These are phyloP conservation scores for Mesorhabditis spiculigera DNA, from an alignment of 2,888 invertebrate genomes.

Conservation along the genomic window DNA sequence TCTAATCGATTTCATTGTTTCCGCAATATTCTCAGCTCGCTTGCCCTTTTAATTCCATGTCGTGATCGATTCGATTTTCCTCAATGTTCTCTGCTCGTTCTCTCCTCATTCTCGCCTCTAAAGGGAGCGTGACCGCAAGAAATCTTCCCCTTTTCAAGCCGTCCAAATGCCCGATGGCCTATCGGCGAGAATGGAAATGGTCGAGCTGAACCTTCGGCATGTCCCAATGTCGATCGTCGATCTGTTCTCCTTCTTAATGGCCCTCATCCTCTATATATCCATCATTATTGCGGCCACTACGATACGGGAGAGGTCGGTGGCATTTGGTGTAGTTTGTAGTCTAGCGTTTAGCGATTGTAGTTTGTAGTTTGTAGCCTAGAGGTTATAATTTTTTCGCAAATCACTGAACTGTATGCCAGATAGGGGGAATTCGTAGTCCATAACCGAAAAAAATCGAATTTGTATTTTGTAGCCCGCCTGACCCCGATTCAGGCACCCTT, in stretches of 20 bases:
- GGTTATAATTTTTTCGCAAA: too few species aligned
- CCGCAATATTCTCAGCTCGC: too few species aligned
- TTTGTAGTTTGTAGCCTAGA: background rate
- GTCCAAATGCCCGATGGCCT: too few species aligned
- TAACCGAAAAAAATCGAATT: background rate
- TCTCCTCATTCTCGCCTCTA: too few species aligned
- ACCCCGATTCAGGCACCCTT: background rate
- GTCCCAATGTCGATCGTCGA: background rate
- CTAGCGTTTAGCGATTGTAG: background rate
- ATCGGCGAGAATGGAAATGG: too few species aligned
- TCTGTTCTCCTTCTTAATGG: background rate
- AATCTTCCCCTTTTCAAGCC: too few species aligned
- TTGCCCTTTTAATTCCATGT: too few species aligned
- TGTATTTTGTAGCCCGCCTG: background rate
- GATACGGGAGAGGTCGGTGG: slow-evolving; percentile 5
- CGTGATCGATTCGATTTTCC: too few species aligned
- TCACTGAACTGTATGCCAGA: background rate
- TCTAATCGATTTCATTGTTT: too few species aligned
- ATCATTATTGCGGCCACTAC: background rate
- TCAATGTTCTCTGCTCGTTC: too few species aligned
- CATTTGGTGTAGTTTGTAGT: background rate
- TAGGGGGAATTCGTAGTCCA: background rate
- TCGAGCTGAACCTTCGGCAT: background rate
- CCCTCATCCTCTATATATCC: background rate
- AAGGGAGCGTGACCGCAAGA: too few species aligned